Evolutionary conservation across 1,140 invertebrate species (phyloP), one percentile per base, ranked within the genome.

Genomic region (Drosophila miranda): DNA sequence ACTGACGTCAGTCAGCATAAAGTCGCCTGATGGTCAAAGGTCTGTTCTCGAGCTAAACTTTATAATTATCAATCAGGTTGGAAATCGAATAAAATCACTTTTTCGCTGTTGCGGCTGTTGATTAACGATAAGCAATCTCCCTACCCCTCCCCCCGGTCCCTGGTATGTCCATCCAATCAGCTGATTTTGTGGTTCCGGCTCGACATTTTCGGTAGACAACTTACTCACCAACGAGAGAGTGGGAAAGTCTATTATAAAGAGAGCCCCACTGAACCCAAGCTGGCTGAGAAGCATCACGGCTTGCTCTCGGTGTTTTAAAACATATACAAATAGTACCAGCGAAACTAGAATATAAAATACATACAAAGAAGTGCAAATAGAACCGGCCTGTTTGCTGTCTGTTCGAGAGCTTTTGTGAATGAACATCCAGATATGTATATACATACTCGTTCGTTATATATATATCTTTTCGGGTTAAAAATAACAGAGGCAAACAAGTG

Each of bases 11-110:
- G 56, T 62, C n/a, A 64, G 48, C 70, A 73, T 63, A 73, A 19
- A 26, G 74, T 73, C 70, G 69, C 69, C 58, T 73, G 70, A 73
- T 73, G 70, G 23, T 70, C 70, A 73, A 73, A 73, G 70, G 52
- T 73, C 69, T 44, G 70, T 74, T 73, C 69, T 44, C 68, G 23
- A 63, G 19, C 59, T 11, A n/a, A 46, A 16, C 23, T 41, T 34
- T 43, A 30, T 49, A 67, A 56, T 68, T 68, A 68, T 67, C 43
- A 46, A 19, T 42, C 42, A 44, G 16, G 41, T 26, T 54, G 30
- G n/a, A 38, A 23, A 66, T 30, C 34, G 53, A 66, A 46, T 30
- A 50, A 64, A 66, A 66, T 66, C 48, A 64, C 63, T 64, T 46
- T 8, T 54, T 53, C 51, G 64, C 61, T 48, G 43, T 50, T 34